Percentiles rank a stretch among this genome's conserved stretches.
These are phyloP conservation scores for Chaetodon trifasciatus DNA, from an alignment of 2,797 vertebrate genomes.

Conservation along the genomic window DNA sequence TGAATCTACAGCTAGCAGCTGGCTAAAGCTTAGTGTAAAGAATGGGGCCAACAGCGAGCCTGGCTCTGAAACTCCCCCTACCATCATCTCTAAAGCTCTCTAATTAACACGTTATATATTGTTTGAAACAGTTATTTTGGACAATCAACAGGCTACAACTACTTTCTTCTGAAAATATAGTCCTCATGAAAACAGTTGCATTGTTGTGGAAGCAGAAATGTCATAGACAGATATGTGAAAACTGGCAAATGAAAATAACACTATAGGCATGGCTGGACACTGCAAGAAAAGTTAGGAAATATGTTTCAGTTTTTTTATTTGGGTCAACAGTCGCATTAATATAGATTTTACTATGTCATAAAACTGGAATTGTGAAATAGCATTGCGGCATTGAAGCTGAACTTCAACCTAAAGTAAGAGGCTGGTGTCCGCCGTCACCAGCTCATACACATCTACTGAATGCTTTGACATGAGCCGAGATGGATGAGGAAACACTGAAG, in stretches of 20 bases:
- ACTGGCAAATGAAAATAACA: not conserved
- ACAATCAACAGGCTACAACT: no score
- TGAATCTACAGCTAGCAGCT: no score
- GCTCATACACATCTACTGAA: conserved; percentile 28
- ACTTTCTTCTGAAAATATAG: no score
- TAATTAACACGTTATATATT: no score
- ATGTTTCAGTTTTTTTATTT: not conserved
- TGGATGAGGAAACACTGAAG: conserved; percentile 45
- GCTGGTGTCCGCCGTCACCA: not conserved
- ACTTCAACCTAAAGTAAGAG: not conserved
- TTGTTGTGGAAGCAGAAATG: not conserved
- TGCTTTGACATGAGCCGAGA: conserved; percentile 34
- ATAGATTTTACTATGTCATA: not conserved
- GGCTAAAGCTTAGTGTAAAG: no score
- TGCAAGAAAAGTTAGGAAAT: not conserved
- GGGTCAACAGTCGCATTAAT: not conserved
- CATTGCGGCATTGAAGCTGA: not conserved
- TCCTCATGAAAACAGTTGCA: not conserved
- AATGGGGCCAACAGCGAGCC: no score
- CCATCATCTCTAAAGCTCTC: no score
- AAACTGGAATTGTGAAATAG: not conserved
- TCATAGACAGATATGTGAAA: not conserved
- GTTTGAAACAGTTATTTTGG: no score
- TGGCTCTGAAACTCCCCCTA: no score
- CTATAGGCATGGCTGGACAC: not conserved